Evolutionary conservation across 2,797 vertebrate species (phyloP), one percentile per base, ranked within the genome.

Genomic region (Sebastes iracundus): DNA sequence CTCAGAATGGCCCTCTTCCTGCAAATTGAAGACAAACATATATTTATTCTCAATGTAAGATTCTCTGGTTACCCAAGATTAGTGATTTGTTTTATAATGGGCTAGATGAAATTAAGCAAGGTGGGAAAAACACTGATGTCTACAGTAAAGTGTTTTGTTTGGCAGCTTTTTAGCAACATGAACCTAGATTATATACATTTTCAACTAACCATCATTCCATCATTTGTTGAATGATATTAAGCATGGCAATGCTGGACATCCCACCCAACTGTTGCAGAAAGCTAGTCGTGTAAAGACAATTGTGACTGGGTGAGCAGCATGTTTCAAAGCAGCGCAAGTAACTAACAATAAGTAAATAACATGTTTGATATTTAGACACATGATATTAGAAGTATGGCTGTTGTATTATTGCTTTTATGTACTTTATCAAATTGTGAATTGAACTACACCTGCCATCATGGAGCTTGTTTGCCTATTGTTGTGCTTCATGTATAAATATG

Each of bases 1-100:
- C 79, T 99, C 98, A 1, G 95, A 95, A 82, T 99, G 98, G 80
- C 97, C 96, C 92, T 99, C 98, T 23, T 99, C 98, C 98, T 98
- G 87, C 23, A 90, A 78, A 80, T 10, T 3, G 0, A 84, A 63
- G 8, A 70, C 1, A 5, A 3, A 62, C 10, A 72, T 28, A 35
- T 5, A n/a, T 42, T 42, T 13, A 63, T 22, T 2, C 0, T 18
- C 12, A 76, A 23, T 42, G 1, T 11, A 59, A 52, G 4, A 64
- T 33, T 65, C 2, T 58, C 32, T 33, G 11, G 14, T 67, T 10
- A 53, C 3, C 2, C 4, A 33, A 23, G 2, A 32, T 7, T 13
- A 27, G 28, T 6, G 14, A 42, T 42, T 11, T 13, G 2, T 8
- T 23, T 49, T 18, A 30, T 27, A 33, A 49, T 0, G 2, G 4